These are phyloP conservation scores for Tortrix viridana DNA, from an alignment of 2,888 invertebrate species.

Conservation along the genomic window DNA sequence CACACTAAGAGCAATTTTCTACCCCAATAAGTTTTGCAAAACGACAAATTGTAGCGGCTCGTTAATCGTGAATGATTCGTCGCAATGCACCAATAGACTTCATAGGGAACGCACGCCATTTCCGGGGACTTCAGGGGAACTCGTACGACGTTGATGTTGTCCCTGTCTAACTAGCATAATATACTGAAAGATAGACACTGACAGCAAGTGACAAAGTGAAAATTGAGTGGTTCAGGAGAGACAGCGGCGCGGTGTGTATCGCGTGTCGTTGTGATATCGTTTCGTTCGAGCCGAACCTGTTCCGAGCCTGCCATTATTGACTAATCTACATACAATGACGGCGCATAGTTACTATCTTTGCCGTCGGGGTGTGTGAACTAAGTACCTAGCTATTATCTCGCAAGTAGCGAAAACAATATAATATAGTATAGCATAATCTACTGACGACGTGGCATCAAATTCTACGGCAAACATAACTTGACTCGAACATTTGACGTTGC, in stretches of 20 bases:
- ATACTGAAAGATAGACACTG: no score
- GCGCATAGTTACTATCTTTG: slow-evolving; percentile 17
- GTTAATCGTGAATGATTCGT: slow-evolving; percentile 1
- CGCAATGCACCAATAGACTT: slow-evolving; percentile 11
- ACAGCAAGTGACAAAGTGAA: no score
- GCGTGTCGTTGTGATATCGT: slow-evolving; percentile 10
- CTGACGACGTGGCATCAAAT: no score
- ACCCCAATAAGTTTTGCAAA: no score
- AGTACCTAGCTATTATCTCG: neutral
- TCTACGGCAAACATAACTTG: no score
- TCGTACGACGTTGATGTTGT: no score
- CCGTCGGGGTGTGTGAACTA: neutral
- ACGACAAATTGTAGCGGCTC: no score
- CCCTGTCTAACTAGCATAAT: no score
- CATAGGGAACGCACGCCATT: slow-evolving; percentile 18
- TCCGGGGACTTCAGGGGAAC: neutral
- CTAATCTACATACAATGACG: slow-evolving; percentile 53
- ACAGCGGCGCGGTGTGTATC: neutral
- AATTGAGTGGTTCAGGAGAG: no score
- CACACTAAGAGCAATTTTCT: no score
- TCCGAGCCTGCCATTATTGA: slow-evolving; percentile 19
- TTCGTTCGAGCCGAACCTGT: slow-evolving; percentile 20
- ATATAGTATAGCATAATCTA: no score
- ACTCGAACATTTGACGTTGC: no score
- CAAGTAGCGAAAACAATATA: neutral